phyloP scores from a whole-genome alignment of 2,797 vertebrate genomes.

The Sternotherus odoratus region DNA sequence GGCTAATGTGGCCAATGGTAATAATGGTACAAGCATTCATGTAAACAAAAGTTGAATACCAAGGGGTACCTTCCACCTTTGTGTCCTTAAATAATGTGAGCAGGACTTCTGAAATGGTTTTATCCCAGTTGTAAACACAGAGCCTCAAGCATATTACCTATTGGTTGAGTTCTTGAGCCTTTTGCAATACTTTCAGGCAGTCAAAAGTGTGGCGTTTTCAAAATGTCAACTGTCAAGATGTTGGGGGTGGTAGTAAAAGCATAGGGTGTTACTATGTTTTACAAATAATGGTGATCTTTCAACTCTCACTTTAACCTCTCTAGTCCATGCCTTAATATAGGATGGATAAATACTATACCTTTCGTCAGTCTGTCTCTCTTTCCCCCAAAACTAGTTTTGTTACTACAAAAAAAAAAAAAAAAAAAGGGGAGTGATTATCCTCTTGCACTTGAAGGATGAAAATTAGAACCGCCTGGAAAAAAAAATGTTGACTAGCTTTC shows the following conservation, averaged over 20 bases:
- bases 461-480: not conserved
- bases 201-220: not conserved
- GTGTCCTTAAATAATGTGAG: not conserved
- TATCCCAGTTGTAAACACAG: not conserved
- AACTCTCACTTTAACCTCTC: not conserved
- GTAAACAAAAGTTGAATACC: rapidly evolving
- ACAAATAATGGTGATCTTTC: not conserved
- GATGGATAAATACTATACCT: not conserved
- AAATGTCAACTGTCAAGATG: not conserved
- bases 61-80: not conserved
- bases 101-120: slow-evolving; percentile 16
- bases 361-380: not conserved
- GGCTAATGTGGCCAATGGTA: not conserved
- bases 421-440: not conserved
- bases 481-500: not conserved
- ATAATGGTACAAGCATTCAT: not conserved
- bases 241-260: not conserved
- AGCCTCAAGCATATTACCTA: not conserved
- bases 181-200: not conserved
- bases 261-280: not conserved
- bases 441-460: not conserved
- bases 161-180: not conserved
- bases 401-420: not conserved
- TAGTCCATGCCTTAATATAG: not conserved
- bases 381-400: not conserved